These are phyloP conservation scores for Malthinus seriepunctatus DNA, from an alignment of 2,888 invertebrate genomes.

Conservation along the genomic window DNA sequence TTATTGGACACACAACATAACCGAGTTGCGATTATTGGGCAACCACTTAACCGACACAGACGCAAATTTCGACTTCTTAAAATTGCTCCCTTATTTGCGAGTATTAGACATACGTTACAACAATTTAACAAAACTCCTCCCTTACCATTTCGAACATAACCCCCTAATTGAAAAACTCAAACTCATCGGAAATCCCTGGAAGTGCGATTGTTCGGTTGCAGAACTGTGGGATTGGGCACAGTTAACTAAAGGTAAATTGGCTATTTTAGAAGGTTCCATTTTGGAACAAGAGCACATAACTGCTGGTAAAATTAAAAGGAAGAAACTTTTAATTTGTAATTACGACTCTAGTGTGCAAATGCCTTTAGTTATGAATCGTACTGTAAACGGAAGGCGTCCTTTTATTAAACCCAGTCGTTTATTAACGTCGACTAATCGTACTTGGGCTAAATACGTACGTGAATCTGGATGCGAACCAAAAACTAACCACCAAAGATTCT, in stretches of 20 bases:
- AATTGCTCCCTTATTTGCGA: conserved; percentile 60
- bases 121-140: conserved; percentile 63
- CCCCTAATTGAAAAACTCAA: conserved; percentile 64
- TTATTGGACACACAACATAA: conserved; percentile 64
- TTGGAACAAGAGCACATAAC: conserved; percentile 65
- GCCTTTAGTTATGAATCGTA: conserved; percentile 58
- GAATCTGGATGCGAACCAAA: conserved; percentile 63
- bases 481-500: conserved; percentile 34
- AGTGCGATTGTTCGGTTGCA: conserved; percentile 69
- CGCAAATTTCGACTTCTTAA: conserved; percentile 61
- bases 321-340: conserved; percentile 65
- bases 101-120: conserved; percentile 67
- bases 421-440: conserved; percentile 63
- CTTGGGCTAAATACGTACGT: conserved; percentile 73
- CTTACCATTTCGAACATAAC: conserved; percentile 61
- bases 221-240: conserved; percentile 77
- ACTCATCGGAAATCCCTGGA: conserved; percentile 70
- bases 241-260: conserved; percentile 65
- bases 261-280: conserved; percentile 68
- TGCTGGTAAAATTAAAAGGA: conserved; percentile 66
- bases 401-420: conserved; percentile 63
- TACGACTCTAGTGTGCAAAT: conserved; percentile 64
- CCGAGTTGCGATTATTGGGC: conserved; percentile 62
- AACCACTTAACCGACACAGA: conserved; percentile 58
- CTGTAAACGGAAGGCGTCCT: conserved; percentile 59